Percentiles rank a stretch among this genome's conserved stretches.
These are phyloP conservation scores for Labeo calbasu DNA, from an alignment of 2,797 vertebrate genomes.

Conservation along the genomic window DNA sequence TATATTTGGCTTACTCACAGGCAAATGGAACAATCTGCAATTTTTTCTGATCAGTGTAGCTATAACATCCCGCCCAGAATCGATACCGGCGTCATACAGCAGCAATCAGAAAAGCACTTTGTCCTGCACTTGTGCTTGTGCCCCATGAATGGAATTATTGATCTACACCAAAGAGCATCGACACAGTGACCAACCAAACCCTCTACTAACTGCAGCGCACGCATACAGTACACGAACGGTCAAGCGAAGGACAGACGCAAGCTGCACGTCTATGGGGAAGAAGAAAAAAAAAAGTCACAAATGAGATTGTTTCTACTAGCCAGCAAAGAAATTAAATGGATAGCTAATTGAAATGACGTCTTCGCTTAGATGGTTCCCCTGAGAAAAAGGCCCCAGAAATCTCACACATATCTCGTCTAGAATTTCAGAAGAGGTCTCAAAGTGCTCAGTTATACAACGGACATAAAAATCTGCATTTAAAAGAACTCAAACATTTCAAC, in stretches of 20 bases:
- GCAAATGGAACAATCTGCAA: slow-evolving; percentile 48
- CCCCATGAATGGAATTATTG: slow-evolving; percentile 53
- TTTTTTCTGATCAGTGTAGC: slow-evolving; percentile 56
- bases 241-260: slow-evolving; percentile 34
- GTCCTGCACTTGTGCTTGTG: slow-evolving; percentile 52
- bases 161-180: slow-evolving; percentile 37
- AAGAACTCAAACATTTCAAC: background rate
- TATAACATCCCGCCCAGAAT: slow-evolving; percentile 56
- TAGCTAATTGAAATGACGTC: background rate
- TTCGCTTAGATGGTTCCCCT: background rate
- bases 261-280: background rate
- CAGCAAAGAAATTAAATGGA: slow-evolving; percentile 5
- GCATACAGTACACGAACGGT: slow-evolving; percentile 30
- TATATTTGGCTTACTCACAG: slow-evolving; percentile 9
- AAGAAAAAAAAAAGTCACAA: no score
- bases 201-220: slow-evolving; percentile 34
- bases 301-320: background rate
- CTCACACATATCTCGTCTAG: background rate
- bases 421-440: background rate
- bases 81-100: slow-evolving; percentile 50
- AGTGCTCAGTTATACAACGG: background rate
- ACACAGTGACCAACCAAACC: slow-evolving; percentile 35
- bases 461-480: background rate
- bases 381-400: background rate
- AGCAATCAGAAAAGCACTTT: slow-evolving; percentile 60